Evolutionary conservation across 2,113 vertebrate genomes (phyloP).

Genomic region (Nestor notabilis): DNA sequence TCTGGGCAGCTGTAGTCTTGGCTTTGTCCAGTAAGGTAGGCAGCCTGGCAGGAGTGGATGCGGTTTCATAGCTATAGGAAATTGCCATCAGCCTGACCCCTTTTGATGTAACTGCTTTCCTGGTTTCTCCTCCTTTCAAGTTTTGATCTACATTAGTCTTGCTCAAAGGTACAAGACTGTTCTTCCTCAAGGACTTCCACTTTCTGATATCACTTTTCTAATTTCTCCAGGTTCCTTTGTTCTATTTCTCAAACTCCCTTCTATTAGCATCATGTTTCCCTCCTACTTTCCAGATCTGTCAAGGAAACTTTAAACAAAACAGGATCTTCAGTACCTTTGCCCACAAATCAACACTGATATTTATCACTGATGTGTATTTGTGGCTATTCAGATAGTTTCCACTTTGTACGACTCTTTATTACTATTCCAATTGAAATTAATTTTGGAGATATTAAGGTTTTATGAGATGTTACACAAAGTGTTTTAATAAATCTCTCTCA

Average conservation of each 20-base stretch:
- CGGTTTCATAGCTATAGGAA: background rate
- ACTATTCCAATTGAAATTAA: background rate
- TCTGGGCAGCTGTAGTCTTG: background rate
- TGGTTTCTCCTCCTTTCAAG: background rate
- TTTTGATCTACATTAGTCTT: background rate
- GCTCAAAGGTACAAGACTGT: background rate
- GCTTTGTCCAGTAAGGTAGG: background rate
- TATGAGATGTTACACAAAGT: background rate
- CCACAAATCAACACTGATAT: background rate
- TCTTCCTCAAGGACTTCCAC: background rate
- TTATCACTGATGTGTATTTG: background rate
- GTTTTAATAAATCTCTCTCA: constrained; percentile 11
- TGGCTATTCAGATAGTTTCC: background rate
- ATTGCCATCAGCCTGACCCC: background rate
- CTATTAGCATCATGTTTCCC: background rate
- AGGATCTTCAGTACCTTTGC: background rate
- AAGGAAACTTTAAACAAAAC: background rate
- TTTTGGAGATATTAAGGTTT: background rate
- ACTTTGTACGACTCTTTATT: background rate
- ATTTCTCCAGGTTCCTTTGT: background rate
- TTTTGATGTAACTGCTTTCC: background rate
- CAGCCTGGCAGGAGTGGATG: background rate
- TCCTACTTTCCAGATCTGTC: background rate
- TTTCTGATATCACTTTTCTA: background rate
- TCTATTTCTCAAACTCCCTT: background rate